phyloP scores from a whole-genome alignment of 1,140 invertebrate genomes.

The Brachionus asplanchnoidis region DNA sequence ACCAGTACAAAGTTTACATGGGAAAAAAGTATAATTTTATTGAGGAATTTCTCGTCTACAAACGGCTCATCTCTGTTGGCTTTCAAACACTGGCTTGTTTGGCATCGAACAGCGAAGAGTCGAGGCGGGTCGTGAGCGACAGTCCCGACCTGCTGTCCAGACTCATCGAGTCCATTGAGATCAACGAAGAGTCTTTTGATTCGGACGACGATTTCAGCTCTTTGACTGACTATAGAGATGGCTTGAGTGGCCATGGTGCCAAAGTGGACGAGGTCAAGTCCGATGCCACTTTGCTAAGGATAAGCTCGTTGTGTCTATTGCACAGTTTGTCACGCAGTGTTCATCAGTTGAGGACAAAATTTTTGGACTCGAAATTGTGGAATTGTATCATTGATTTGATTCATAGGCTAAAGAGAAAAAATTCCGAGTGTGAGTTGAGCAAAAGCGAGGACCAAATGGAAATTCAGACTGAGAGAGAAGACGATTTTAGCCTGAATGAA shows the following conservation, averaged over 20 bases:
- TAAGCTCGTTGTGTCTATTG: conserved; percentile 28
- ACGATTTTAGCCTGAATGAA: conserved; percentile 34
- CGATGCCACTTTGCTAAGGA: conserved; percentile 4
- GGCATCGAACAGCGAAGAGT: conserved; percentile 24
- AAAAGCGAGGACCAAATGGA: background rate
- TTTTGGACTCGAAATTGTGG: conserved; percentile 27
- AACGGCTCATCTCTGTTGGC: background rate
- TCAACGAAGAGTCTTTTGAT: background rate
- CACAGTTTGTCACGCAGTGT: conserved; percentile 38
- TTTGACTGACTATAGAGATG: background rate
- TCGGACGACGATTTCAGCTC: background rate
- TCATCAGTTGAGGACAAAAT: conserved; percentile 27
- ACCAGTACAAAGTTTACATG: conserved; percentile 29
- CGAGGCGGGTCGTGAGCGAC: conserved; percentile 14
- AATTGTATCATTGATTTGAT: conserved; percentile 20
- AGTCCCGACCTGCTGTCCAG: background rate
- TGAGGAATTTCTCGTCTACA: background rate
- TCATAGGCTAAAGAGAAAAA: conserved; percentile 15
- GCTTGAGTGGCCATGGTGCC: background rate
- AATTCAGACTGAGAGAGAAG: background rate
- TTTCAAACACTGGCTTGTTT: conserved; percentile 35
- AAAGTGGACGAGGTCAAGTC: background rate
- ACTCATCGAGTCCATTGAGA: conserved; percentile 7
- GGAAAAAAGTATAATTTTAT: conserved; percentile 7
- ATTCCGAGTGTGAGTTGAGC: background rate